Evolutionary conservation across 2,888 invertebrate genomes (phyloP), one percentile per base, ranked within the genome.

Genomic region (Ennomos fuscantarius): DNA sequence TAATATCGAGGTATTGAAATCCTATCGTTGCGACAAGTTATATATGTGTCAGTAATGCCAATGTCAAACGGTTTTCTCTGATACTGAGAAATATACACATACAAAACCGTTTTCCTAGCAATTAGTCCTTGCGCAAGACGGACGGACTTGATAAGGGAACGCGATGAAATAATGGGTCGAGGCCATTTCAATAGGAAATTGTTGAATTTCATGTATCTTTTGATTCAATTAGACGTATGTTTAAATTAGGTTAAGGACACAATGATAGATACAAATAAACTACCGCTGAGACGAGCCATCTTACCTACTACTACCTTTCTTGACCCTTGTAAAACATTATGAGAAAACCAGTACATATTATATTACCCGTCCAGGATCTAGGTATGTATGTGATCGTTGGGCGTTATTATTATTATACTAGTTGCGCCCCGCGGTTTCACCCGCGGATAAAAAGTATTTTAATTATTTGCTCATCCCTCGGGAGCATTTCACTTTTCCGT

Each of bases 1-100:
- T 82, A 79, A 86, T 76, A 74, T 75, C 67, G 66, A 51, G 64
- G 55, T 71, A 74, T 65, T 75, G 73, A 67, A 78, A 78, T 69
- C 58, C 53, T 72, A 75, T 76, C 76, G 66, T 77, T 76, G 76
- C 76, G 71, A 76, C 80, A 77, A 78, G 71, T 46, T 24, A 35
- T 67, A 71, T 63, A 64, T 74, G 70, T 79, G 79, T 73, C 75
- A 74, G 67, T 71, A 65, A 73, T 43, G 47, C 13, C 11, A 49
- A 33, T 39, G 60, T 53, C 46, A 32, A 41, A 36, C 36, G 11
- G 12, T 40, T 49, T 33, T 54, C 45, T 39, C 40, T 47, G 46
- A 41, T 45, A 45, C 50, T n/a, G 5, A 12, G 31, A 41, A 54
- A 11, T 9, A 10, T 10, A 33, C 13, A 12, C 34, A 9, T 2